These are phyloP conservation scores for Gymnocephalus cernua DNA, from an alignment of 2,113 vertebrate genomes.

Conservation along the genomic window DNA sequence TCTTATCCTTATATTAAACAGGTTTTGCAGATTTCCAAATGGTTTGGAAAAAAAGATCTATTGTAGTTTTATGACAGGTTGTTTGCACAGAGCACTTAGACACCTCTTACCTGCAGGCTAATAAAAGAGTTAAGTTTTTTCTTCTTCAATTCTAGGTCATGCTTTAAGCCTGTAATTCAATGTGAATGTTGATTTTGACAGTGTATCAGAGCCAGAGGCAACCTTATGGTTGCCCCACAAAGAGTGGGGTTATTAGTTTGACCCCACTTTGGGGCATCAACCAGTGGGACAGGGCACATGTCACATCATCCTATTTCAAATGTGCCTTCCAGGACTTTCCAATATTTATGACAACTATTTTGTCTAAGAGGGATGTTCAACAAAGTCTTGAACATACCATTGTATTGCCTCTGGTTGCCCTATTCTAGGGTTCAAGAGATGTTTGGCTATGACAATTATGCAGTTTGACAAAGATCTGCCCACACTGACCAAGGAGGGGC, in stretches of 20 bases:
- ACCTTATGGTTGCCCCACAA: constrained; percentile 42
- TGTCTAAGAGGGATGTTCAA: constrained; percentile 52
- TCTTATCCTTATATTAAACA: background rate
- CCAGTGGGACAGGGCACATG: constrained; percentile 56
- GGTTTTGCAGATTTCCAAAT: background rate
- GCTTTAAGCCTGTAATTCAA: constrained; percentile 38
- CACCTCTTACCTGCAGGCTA: constrained; percentile 22
- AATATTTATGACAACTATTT: constrained; percentile 62
- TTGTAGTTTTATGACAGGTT: constrained; percentile 1
- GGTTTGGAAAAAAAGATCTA: background rate
- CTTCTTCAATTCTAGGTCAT: background rate
- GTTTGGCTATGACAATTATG: constrained; percentile 60
- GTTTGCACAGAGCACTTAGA: constrained; percentile 1
- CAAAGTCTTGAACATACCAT: constrained; percentile 53
- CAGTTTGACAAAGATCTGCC: constrained; percentile 75
- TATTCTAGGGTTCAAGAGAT: constrained; percentile 37
- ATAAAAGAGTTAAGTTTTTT: background rate
- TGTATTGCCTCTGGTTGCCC: constrained; percentile 45
- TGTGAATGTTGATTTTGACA: constrained; percentile 54
- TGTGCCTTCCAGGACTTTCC: constrained; percentile 51
- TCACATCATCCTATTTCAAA: constrained; percentile 67
- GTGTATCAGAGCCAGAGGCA: constrained; percentile 48
- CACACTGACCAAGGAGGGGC: constrained; percentile 44
- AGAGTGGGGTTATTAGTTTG: constrained; percentile 63
- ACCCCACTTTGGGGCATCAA: constrained; percentile 66